Evolutionary conservation across 1,140 invertebrate species (phyloP).

Genomic region (Cotesia chilonis): DNA sequence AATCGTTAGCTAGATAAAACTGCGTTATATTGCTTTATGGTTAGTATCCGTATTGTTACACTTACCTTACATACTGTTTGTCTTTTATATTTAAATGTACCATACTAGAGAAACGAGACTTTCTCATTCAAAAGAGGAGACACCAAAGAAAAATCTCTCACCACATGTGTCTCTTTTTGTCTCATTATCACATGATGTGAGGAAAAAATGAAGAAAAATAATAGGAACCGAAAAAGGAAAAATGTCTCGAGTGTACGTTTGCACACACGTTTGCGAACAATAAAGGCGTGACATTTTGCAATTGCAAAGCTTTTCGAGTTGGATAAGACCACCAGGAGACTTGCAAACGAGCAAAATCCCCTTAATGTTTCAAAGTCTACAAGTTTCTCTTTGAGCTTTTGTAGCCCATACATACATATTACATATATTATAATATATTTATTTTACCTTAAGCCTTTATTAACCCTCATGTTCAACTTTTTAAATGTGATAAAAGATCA

Average conservation of each 20-base stretch:
- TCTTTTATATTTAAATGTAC: no score
- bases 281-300: constrained; percentile 17
- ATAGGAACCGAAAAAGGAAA: no score
- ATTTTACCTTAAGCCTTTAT: no score
- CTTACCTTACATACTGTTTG: no score
- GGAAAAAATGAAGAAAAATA: no score
- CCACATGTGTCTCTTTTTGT: constrained; percentile 25
- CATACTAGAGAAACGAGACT: neutral
- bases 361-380: constrained; percentile 24
- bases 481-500: no score
- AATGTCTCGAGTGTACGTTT: constrained; percentile 19
- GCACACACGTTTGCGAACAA: constrained; percentile 19
- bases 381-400: constrained; percentile 15
- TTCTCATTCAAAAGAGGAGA: neutral
- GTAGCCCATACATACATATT: neutral
- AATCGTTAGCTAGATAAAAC: no score
- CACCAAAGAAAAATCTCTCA: constrained; percentile 12
- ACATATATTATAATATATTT: no score
- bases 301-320: constrained; percentile 19
- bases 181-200: constrained; percentile 25
- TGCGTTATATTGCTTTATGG: no score
- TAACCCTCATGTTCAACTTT: no score
- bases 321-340: constrained; percentile 20
- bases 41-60: no score
- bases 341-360: constrained; percentile 26